These are phyloP conservation scores for Rhagophthalmus giganteus DNA, from an alignment of 2,888 invertebrate species.

Conservation along the genomic window DNA sequence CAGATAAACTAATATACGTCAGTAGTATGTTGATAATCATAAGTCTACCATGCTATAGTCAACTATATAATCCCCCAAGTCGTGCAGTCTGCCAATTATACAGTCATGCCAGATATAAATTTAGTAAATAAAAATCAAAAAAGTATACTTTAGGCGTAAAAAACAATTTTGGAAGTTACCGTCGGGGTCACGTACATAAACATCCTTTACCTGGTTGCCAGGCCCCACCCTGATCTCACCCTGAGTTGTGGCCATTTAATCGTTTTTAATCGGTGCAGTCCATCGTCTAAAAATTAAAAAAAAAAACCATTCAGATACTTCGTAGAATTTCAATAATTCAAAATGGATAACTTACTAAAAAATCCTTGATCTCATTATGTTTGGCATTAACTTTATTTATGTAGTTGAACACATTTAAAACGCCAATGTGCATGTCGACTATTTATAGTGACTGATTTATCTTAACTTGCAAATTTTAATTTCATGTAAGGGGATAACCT, in stretches of 20 bases:
- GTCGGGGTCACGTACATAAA: constrained; percentile 65
- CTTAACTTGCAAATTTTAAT: neutral
- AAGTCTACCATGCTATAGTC: constrained; percentile 33
- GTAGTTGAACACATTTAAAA: neutral
- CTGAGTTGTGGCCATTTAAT: constrained; percentile 66
- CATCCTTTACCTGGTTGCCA: constrained; percentile 74
- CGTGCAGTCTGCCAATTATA: constrained; percentile 37
- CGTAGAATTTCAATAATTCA: too few species aligned
- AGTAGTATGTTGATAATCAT: constrained; percentile 37
- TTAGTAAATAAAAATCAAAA: constrained; percentile 4
- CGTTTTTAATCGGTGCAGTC: too few species aligned
- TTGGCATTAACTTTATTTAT: too few species aligned
- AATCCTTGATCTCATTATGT: neutral
- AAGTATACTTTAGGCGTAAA: constrained; percentile 4
- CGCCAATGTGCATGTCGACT: neutral
- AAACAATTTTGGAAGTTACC: constrained; percentile 55
- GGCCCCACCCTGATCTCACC: constrained; percentile 78
- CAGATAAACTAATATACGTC: constrained; percentile 19
- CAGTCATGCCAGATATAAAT: constrained; percentile 28
- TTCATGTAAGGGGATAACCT: neutral
- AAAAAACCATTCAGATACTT: too few species aligned
- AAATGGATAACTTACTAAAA: too few species aligned
- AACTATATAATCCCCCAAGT: constrained; percentile 30
- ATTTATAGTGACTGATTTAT: neutral
- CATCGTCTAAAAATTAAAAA: constrained; percentile 10